Evolutionary conservation across 2,797 vertebrate species (phyloP).

Genomic region (Mallotus villosus): DNA sequence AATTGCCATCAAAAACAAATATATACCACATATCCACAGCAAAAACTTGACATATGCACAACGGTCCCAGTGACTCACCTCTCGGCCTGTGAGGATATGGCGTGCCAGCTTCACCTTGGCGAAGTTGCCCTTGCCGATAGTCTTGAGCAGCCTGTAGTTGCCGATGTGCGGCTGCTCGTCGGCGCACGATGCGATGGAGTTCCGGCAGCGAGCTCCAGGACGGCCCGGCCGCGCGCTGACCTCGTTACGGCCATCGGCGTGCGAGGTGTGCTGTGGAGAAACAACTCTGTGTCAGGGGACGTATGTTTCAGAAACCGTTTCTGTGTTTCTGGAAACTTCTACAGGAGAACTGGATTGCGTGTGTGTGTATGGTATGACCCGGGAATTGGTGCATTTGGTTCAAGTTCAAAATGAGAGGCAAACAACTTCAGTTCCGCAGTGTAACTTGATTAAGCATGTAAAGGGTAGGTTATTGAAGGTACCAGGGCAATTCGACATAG

Average conservation of each 20-base stretch:
- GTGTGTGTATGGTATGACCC: too few species aligned
- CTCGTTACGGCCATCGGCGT: conserved; percentile 75
- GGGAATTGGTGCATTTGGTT: too few species aligned
- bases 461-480: too few species aligned
- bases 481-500: not conserved
- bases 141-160: conserved; percentile 88
- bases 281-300: not conserved
- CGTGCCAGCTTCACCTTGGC: conserved; percentile 88
- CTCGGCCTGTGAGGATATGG: conserved; percentile 87
- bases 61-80: conserved; percentile 68
- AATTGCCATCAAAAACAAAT: too few species aligned
- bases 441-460: too few species aligned
- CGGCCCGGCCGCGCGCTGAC: conserved; percentile 70
- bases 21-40: too few species aligned
- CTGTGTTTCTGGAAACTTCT: too few species aligned
- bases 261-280: conserved; percentile 65
- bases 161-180: conserved; percentile 87
- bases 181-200: conserved; percentile 83
- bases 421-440: too few species aligned
- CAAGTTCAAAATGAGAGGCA: too few species aligned
- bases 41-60: too few species aligned
- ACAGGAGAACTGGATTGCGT: too few species aligned
- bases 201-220: conserved; percentile 81
- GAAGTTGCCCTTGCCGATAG: conserved; percentile 89
- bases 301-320: too few species aligned